Base-by-base conservation (phyloP, 2,888 invertebrate genomes). In the Malthinus seriepunctatus region DNA sequence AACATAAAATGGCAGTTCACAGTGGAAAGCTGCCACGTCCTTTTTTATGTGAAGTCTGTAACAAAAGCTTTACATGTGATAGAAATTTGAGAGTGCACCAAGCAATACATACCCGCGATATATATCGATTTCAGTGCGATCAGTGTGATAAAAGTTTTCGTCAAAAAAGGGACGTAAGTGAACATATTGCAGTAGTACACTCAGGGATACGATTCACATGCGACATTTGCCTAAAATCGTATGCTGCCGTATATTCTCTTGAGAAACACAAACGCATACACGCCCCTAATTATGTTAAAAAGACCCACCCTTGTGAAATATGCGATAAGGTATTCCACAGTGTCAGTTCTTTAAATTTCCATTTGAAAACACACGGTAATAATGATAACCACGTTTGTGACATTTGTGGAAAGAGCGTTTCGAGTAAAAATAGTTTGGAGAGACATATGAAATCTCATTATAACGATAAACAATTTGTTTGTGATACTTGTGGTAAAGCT, bases 331-430 rank as follows among this genome's bases (percentile, higher is more conserved):
- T 45, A 8, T 38, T 44, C 3, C 38, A 23, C n/a, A 32, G 32
- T 39, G 33, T 9, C 7, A 33, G 35, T n/a, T n/a, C n/a, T n/a
- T n/a, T n/a, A 32, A 53, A 46, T 14, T 55, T 58, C n/a, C 65
- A 65, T 48, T 34, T 62, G 15, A 52, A 58, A 32, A 46, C 49
- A n/a, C 58, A 54, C 3, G 60, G 58, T 23, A 61, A 56, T 9
- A 55, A 62, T 32, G 42, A 51, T 6, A 7, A 50, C 39, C 48
- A 60, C 49, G 61, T 73, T 35, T 83, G 83, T 62, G 82, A 83
- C 51, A 76, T 78, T 3, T 83, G 83, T 59, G 82, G 82, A 6
- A 83, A 83, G 67, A 77, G 79, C 56, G 71, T 83, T 11, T 79
- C 80, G 54, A 80, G 79, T 49, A 60, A 63, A 44, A 62, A 60